Base-by-base conservation (phyloP, 2,113 vertebrate genomes). In the Anseranas semipalmata region DNA sequence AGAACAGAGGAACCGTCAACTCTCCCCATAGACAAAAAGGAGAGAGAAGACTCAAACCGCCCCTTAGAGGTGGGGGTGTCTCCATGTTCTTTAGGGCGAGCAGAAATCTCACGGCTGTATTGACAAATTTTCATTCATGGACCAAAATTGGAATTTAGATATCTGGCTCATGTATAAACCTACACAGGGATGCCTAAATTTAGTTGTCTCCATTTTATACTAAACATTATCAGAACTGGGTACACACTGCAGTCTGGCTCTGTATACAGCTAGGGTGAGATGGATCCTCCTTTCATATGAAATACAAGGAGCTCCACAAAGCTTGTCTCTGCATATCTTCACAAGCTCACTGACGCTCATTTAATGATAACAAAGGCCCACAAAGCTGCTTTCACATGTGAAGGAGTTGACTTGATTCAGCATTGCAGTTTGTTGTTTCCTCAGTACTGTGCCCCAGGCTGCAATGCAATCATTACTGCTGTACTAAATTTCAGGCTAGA, bases 391-490 rank as follows among this genome's bases (percentile, higher is more conserved):
- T 30, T 88, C 20, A 37, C 56, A 94, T 7, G 39, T 63, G 79
- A 93, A 84, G 95, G 86, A 94, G 24, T 24, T 90, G 91, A 90
- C 68, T 90, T 28, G 46, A 91, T 16, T 80, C 91, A 83, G 73
- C 21, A 2, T 24, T 78, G 71, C 82, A 15, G 27, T 90, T 50
- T 43, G 76, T 12, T 79, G 41, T 53, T 93, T 89, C 77, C 76
- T 58, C 76, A 12, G 46, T 39, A 10, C 25, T 11, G 8, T 30
- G 93, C 95, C 95, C 73, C 78, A 7, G 90, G 94, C 94, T 87
- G 74, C 46, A 50, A 18, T 10, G 53, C 52, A 46, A 27, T 96
- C 91, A 77, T 94, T 85, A 71, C 89, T 46, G 83, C 85, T 79
- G 87, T 8, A 58, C 32, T 84, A 8, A 24, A 45, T 75, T 91